Conservation (phyloP, 2,888 invertebrate genomes). For the Aethes cnicana region DNA sequence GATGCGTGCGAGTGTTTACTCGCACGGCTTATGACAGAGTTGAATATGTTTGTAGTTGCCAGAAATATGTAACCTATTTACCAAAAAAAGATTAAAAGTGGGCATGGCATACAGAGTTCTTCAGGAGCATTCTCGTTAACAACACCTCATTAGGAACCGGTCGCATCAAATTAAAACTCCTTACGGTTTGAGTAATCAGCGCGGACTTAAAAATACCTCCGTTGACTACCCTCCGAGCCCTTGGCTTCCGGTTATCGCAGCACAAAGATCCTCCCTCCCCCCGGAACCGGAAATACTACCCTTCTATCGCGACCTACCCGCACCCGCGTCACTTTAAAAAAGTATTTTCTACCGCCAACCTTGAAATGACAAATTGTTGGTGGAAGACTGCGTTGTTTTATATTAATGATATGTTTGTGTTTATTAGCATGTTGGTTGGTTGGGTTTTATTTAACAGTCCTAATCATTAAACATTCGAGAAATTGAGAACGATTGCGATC, state of each 20-base stretch:
- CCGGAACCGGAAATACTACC: conserved; percentile 79
- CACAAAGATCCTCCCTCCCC: conserved; percentile 68
- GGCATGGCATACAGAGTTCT: too few relatives aligned
- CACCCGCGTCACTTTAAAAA: conserved; percentile 69
- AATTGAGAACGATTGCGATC: too few relatives aligned
- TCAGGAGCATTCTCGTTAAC: neutral
- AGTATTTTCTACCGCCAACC: conserved; percentile 61
- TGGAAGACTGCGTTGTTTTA: conserved; percentile 28
- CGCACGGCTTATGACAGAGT: too few relatives aligned
- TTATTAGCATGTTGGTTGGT: too few relatives aligned
- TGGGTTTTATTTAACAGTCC: too few relatives aligned
- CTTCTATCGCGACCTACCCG: conserved; percentile 72
- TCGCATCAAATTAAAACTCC: conserved; percentile 42
- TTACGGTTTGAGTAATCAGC: conserved; percentile 62
- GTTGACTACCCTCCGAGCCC: conserved; percentile 80
- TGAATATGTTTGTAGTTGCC: too few relatives aligned
- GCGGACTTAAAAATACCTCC: conserved; percentile 75
- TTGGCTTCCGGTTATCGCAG: conserved; percentile 81
- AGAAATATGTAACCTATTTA: too few relatives aligned
- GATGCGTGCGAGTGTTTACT: too few relatives aligned
- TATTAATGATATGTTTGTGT: conserved; percentile 32
- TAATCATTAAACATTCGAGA: too few relatives aligned
- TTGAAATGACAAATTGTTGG: conserved; percentile 54
- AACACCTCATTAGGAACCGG: conserved; percentile 22
- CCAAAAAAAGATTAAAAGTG: too few relatives aligned